Conservation (phyloP, 2,113 vertebrate species). For the Fukomys damarensis region DNA sequence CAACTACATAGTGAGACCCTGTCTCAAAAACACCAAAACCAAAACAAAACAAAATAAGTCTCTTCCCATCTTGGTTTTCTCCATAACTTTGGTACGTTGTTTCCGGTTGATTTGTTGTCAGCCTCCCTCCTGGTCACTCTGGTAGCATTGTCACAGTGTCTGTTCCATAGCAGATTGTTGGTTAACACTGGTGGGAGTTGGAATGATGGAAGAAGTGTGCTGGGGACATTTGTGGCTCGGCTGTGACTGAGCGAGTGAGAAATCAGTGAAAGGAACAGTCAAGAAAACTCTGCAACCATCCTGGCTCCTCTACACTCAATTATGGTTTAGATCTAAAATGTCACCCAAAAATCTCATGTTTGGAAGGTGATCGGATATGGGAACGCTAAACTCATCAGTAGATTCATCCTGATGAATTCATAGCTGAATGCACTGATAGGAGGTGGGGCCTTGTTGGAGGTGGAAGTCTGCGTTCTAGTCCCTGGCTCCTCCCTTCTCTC, state of each 20-base stretch:
- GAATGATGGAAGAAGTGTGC: neutral
- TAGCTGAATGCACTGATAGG: neutral
- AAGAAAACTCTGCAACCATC: neutral
- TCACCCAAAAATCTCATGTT: neutral
- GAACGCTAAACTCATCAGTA: neutral
- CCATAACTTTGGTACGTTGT: accelerated
- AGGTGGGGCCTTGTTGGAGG: neutral
- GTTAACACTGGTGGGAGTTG: neutral
- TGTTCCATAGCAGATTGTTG: neutral
- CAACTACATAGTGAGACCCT: too few relatives aligned
- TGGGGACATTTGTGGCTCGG: too few relatives aligned
- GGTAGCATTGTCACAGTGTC: neutral
- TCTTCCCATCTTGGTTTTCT: neutral
- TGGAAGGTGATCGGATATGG: neutral
- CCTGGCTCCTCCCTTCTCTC: neutral
- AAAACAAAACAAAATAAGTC: too few relatives aligned
- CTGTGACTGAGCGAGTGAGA: neutral
- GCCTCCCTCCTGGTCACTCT: neutral
- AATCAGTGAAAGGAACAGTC: too few relatives aligned
- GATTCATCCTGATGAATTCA: neutral
- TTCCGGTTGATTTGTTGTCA: neutral
- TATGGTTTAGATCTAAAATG: neutral
- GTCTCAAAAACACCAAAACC: too few relatives aligned
- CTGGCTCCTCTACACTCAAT: neutral
- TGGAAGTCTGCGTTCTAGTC: neutral